Conservation (phyloP, 2,797 vertebrate species). For the Spinus olivaceus region DNA sequence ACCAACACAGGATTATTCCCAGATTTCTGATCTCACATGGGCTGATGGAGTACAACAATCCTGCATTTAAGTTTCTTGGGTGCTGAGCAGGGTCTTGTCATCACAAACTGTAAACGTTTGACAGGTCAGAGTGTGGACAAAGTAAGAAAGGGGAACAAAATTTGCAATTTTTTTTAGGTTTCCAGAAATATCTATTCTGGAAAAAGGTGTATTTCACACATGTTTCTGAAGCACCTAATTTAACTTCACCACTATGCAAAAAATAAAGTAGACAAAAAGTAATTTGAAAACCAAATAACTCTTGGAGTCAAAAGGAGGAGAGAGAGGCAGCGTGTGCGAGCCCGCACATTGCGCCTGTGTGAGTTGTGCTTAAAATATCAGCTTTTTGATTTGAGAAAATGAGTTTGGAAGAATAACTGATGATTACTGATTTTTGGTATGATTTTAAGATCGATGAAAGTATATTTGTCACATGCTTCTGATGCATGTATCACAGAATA, state of each 20-base stretch:
- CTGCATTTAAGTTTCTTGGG: not conserved
- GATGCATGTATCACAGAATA: not conserved
- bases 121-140: not conserved
- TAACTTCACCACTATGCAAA: not conserved
- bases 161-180: not conserved
- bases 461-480: not conserved
- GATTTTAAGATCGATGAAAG: not conserved
- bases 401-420: not conserved
- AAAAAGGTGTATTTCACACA: not conserved
- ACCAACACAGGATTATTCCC: not conserved
- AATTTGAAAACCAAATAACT: not conserved
- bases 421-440: not conserved
- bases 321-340: not conserved
- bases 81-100: not conserved
- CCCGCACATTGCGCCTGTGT: accelerated
- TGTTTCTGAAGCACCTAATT: not conserved
- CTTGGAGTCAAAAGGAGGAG: not conserved
- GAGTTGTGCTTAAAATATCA: not conserved
- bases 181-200: not conserved
- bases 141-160: not conserved
- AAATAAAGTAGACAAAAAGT: not conserved
- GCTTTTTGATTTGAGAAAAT: not conserved
- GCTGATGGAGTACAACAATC: accelerated
- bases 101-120: not conserved
- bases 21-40: not conserved